Percentiles rank a stretch among this genome's conserved stretches.
These are phyloP conservation scores for Cynaeus angustus DNA, from an alignment of 2,888 invertebrate species.

Conservation along the genomic window DNA sequence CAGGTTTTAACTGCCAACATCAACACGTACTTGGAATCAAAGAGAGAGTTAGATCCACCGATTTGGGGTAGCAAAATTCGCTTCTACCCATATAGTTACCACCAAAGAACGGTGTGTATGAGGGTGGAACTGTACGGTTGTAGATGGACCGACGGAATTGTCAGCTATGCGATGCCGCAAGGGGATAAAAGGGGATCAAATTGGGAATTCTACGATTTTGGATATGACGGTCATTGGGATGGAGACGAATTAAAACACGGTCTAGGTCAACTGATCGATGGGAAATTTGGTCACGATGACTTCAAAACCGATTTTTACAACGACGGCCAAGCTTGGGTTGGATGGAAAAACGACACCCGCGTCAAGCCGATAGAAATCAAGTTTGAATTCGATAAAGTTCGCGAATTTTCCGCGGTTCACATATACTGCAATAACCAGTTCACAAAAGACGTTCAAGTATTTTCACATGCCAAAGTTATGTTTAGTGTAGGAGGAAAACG, in stretches of 20 bases:
- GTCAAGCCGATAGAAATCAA: constrained; percentile 79
- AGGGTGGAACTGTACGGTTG: constrained; percentile 93
- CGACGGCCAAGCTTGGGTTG: constrained; percentile 87
- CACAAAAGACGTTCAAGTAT: constrained; percentile 89
- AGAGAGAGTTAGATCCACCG: constrained; percentile 85
- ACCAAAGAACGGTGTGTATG: constrained; percentile 92
- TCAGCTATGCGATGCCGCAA: constrained; percentile 91
- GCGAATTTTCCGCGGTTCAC: constrained; percentile 89
- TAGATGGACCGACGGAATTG: constrained; percentile 87
- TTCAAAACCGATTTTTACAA: constrained; percentile 79
- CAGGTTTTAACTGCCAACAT: constrained; percentile 90
- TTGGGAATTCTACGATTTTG: constrained; percentile 87
- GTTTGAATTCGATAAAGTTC: constrained; percentile 89
- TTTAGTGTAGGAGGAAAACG: constrained; percentile 87
- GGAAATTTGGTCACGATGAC: constrained; percentile 85
- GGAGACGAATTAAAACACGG: constrained; percentile 82
- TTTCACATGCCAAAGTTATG: constrained; percentile 83
- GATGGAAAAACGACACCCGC: constrained; percentile 89
- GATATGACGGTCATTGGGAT: constrained; percentile 90
- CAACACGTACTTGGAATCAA: constrained; percentile 88
- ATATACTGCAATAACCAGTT: constrained; percentile 91
- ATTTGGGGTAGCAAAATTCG: constrained; percentile 90
- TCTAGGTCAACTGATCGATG: constrained; percentile 90
- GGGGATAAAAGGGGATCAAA: constrained; percentile 88
- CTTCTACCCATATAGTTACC: constrained; percentile 89